These are phyloP conservation scores for Sciaenops ocellatus DNA, from an alignment of 2,797 vertebrate genomes.

Conservation along the genomic window DNA sequence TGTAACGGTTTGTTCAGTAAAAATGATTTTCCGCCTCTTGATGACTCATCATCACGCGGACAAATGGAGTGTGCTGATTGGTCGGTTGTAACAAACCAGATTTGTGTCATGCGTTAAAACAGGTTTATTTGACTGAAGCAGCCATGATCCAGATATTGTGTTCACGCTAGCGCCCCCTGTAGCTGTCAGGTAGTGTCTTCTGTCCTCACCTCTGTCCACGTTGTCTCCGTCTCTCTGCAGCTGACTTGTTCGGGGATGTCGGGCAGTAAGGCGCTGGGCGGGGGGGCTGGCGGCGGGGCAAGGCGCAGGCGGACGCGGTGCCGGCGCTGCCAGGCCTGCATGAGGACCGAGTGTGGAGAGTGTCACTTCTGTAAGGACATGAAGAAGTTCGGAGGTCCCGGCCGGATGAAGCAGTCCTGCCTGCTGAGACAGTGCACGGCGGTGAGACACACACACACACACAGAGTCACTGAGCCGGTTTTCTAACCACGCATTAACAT, in stretches of 20 bases:
- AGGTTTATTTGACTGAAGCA: too few relatives aligned
- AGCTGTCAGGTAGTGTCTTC: too few relatives aligned
- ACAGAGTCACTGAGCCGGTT: neutral
- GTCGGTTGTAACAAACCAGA: too few relatives aligned
- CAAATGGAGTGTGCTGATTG: too few relatives aligned
- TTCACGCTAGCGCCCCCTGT: too few relatives aligned
- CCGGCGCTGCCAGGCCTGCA: slow-evolving; percentile 94
- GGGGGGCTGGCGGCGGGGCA: slow-evolving; percentile 82
- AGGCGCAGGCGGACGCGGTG: slow-evolving; percentile 93
- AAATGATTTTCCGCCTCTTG: too few relatives aligned
- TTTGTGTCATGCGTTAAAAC: too few relatives aligned
- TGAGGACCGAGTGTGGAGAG: slow-evolving; percentile 94
- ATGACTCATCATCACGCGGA: too few relatives aligned
- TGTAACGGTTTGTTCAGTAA: too few relatives aligned
- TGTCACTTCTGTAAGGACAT: slow-evolving; percentile 97
- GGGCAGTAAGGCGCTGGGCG: slow-evolving; percentile 93
- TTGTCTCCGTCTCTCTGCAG: slow-evolving; percentile 52
- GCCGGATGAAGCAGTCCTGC: slow-evolving; percentile 96
- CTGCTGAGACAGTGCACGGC: slow-evolving; percentile 94
- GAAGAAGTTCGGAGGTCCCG: slow-evolving; percentile 96
- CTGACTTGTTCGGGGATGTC: slow-evolving; percentile 90
- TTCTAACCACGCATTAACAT: neutral
- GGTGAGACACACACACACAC: slow-evolving; percentile 77
- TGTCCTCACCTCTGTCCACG: neutral
- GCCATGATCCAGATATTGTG: too few relatives aligned